Evolutionary conservation across 2,888 invertebrate species (phyloP).

Genomic region (Steinernema carpocapsae): DNA sequence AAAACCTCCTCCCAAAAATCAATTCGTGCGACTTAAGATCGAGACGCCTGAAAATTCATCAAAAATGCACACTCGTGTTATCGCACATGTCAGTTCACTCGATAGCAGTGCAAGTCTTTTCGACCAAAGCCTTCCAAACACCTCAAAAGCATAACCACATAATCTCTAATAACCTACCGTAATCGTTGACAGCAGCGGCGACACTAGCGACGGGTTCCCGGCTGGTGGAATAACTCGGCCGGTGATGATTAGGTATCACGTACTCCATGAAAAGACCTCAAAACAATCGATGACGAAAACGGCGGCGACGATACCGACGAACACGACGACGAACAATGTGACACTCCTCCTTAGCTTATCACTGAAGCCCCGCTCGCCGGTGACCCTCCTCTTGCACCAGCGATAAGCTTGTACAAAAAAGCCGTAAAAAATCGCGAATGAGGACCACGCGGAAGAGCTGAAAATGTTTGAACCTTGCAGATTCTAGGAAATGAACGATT

Average conservation of each 20-base stretch:
- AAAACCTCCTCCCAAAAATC: no score
- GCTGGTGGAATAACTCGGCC: not conserved
- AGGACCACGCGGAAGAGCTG: not conserved
- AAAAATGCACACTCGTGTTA: no score
- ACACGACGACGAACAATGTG: slow-evolving; percentile 5
- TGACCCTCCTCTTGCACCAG: slow-evolving; percentile 3
- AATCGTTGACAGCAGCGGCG: not conserved
- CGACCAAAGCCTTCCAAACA: not conserved
- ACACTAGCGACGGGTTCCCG: slow-evolving; percentile 1
- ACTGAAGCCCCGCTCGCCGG: not conserved
- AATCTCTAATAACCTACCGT: not conserved
- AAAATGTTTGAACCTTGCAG: no score
- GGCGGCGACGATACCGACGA: not conserved
- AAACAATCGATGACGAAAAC: slow-evolving; percentile 6
- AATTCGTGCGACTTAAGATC: no score
- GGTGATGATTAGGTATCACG: slow-evolving; percentile 2
- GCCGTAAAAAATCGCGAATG: not conserved
- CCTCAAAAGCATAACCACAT: not conserved
- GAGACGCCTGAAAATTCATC: no score
- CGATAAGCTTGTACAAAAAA: not conserved
- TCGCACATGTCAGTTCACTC: no score
- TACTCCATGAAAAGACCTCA: slow-evolving; percentile 1
- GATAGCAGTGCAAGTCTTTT: no score
- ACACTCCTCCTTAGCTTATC: not conserved
- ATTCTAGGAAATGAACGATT: no score